phyloP scores from a whole-genome alignment of 1,140 invertebrate species.

The Steinernema khuongi region DNA sequence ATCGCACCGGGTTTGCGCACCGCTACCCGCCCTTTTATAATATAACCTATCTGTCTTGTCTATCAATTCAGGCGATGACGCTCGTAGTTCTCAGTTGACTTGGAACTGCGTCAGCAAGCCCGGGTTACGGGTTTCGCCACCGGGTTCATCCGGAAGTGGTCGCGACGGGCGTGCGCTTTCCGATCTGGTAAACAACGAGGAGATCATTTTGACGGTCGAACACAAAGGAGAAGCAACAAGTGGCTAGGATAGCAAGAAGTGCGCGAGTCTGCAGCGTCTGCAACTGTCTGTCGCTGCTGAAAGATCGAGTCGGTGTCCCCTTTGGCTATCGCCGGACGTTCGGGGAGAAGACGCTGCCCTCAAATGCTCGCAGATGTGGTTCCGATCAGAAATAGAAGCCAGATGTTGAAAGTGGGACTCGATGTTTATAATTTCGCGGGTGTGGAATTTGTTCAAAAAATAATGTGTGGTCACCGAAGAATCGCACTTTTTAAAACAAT shows the following conservation, averaged over 20 bases:
- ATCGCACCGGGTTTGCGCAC: not conserved
- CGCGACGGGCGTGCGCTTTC: too few species aligned
- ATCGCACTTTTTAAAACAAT: too few species aligned
- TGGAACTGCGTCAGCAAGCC: not conserved
- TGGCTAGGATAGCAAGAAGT: too few species aligned
- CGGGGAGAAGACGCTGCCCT: not conserved
- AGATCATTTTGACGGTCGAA: too few species aligned
- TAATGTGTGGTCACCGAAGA: too few species aligned
- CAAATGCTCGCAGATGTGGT: not conserved
- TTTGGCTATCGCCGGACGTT: not conserved
- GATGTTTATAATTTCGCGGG: too few species aligned
- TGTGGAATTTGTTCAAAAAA: too few species aligned
- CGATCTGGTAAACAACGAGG: too few species aligned
- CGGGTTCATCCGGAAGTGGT: too few species aligned
- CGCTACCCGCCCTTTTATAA: not conserved
- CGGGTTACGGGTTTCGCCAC: not conserved
- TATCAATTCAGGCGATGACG: not conserved
- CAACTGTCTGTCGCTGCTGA: not conserved
- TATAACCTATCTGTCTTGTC: not conserved
- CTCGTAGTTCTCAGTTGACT: not conserved
- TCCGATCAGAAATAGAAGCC: not conserved
- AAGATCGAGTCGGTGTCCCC: not conserved
- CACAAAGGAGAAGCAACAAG: too few species aligned
- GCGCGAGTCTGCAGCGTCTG: not conserved
- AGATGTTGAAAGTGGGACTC: too few species aligned